Evolutionary conservation across 2,113 vertebrate genomes (phyloP), one percentile per base, ranked within the genome.

Genomic region (Hemiprocne comata): DNA sequence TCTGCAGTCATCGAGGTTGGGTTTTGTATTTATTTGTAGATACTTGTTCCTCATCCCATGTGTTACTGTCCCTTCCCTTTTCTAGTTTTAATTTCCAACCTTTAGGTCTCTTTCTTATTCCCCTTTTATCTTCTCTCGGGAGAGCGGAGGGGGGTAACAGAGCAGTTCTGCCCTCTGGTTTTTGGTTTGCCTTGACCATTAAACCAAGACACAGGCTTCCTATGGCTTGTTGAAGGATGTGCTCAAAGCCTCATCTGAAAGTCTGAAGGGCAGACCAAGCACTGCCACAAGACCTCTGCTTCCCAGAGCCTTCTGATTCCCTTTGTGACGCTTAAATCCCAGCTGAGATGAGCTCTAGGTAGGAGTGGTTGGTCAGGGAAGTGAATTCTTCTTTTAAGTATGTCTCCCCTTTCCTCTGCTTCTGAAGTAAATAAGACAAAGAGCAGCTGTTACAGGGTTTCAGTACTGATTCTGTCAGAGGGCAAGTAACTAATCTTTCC

Each of bases 281-380:
- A 19, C n/a, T 75, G 65, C 51, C 33, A 28, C 44, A 48, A 80
- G 55, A 42, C 65, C 8, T 87, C 33, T 70, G 69, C 75, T 96
- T 94, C 95, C 74, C 94, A 95, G 96, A 97, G 87, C 74, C 58
- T 92, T 94, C 87, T 79, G 58, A 11, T 90, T 93, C 88, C 85
- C 87, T 70, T 50, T 70, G 60, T 83, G 93, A 65, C 67, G 28
- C 74, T 95, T 74, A 88, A 94, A 86, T 94, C 91, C 95, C 89
- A 88, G 46, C 51, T 69, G 89, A 84, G 75, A 60, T 87, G 75
- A 93, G 20, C 92, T 95, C 33, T 86, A 36, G 33, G 38, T 83
- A 61, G 88, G 78, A 83, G 67, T 80, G 87, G 62, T 42, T 73
- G 57, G 20, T 55, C 40, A 72, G 71, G 74, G 61, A 94, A 89